Evolutionary conservation across 2,113 vertebrate genomes (phyloP), one percentile per base, ranked within the genome.

Genomic region (Archilochus colubris): DNA sequence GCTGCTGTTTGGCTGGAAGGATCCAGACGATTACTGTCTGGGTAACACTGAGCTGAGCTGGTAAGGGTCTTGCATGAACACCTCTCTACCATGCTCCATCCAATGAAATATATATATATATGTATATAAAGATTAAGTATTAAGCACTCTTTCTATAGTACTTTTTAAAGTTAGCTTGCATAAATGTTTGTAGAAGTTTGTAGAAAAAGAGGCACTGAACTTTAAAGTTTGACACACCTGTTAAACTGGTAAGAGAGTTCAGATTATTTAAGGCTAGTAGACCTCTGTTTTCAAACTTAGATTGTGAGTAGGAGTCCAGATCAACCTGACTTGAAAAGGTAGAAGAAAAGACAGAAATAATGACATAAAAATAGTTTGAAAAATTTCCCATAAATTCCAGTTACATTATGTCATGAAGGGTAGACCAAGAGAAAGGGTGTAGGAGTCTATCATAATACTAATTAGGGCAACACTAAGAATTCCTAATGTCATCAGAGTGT

Each of bases 101-200:
- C n/a, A 0, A 0, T 53, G 51, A 86, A 61, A n/a, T 13, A 2
- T 14, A 19, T 82, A 19, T 82, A 70, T 79, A 31, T 17, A 19
- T 27, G 11, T 7, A 14, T 8, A 46, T 43, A 44, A 76, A 89
- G 46, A 27, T 4, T 75, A 55, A 59, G 11, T 15, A 21, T 7
- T 55, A 19, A 22, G 19, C 19, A 48, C 46, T 43, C 7, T 30
- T 85, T 79, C 27, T 63, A 4, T 53, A 44, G 30, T 51, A 43
- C 10, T 55, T 57, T 53, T 27, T 53, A 64, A 78, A 59, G 23
- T 44, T 53, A 50, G 9, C 40, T 55, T 48, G 12, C 63, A 14
- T 72, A 70, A 48, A n/a, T 24, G 3, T 58, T 73, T 76, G 28
- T 33, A 69, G 28, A 5, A 68, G 6, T 81, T 79, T 31, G n/a